Percentiles rank a stretch among this genome's conserved stretches.
Conservation (phyloP, 2,888 invertebrate genomes). For the Ichneumoninae sp. region DNA sequence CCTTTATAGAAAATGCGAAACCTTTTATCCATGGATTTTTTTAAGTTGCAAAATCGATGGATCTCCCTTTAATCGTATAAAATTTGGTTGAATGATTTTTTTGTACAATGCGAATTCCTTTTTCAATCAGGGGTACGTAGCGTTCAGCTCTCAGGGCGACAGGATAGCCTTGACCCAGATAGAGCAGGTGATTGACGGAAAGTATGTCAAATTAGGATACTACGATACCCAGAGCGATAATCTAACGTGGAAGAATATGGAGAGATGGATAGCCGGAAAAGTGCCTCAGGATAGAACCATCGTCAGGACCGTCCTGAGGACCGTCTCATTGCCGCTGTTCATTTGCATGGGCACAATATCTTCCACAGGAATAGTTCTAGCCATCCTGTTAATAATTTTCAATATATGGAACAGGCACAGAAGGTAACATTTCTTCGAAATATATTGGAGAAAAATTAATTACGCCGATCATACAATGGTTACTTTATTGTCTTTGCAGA, state of each 20-base stretch:
- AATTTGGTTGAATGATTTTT: neutral
- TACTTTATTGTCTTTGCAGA: constrained; percentile 86
- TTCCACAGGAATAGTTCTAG: constrained; percentile 93
- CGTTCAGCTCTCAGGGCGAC: constrained; percentile 99
- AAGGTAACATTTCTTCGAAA: constrained; percentile 88
- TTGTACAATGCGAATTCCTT: neutral
- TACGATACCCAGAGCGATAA: constrained; percentile 98
- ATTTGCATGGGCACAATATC: constrained; percentile 97
- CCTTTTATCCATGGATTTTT: neutral
- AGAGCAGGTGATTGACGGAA: constrained; percentile 97
- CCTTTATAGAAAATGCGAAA: too few species aligned
- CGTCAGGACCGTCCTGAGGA: constrained; percentile 92
- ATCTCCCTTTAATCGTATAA: neutral
- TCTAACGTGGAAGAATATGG: constrained; percentile 96
- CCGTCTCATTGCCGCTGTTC: constrained; percentile 95
- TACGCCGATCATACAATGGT: neutral
- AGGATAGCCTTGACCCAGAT: constrained; percentile 99
- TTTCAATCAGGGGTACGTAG: constrained; percentile 93
- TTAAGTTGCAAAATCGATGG: neutral
- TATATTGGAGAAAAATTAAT: constrained; percentile 24
- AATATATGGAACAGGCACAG: constrained; percentile 96
- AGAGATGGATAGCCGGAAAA: constrained; percentile 96
- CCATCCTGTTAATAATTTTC: constrained; percentile 94
- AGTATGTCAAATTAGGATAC: constrained; percentile 96
- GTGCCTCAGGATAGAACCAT: constrained; percentile 98